phyloP scores from a whole-genome alignment of 2,888 invertebrate species.

The Lumbricus terrestris region DNA sequence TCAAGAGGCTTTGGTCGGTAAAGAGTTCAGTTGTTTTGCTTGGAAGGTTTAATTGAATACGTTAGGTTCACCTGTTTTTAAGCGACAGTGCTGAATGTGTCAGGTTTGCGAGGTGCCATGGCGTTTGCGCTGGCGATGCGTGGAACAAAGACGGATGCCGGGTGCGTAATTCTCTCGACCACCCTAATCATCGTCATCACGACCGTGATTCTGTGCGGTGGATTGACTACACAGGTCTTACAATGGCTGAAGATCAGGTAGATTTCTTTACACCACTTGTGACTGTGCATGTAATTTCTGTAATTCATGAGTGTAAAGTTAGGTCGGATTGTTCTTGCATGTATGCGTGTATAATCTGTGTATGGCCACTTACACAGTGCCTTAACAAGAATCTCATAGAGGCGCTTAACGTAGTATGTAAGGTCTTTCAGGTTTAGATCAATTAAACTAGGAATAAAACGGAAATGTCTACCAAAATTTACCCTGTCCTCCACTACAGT shows the following conservation, averaged over 20 bases:
- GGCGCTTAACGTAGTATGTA: too few relatives aligned
- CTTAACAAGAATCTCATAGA: too few relatives aligned
- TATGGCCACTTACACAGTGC: too few relatives aligned
- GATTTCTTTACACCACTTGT: background rate
- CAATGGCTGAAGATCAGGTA: conserved; percentile 92
- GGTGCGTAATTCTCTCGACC: conserved; percentile 91
- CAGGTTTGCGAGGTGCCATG: conserved; percentile 95
- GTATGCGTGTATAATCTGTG: too few relatives aligned
- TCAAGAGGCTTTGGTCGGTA: too few relatives aligned
- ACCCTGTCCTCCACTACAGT: too few relatives aligned
- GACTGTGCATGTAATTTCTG: background rate
- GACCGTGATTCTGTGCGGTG: conserved; percentile 93
- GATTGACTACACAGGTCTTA: conserved; percentile 84
- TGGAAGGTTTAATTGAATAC: background rate
- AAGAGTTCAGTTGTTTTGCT: too few relatives aligned
- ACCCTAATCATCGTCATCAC: conserved; percentile 93
- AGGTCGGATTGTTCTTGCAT: too few relatives aligned
- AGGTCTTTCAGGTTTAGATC: too few relatives aligned
- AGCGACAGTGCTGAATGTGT: background rate
- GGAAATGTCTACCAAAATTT: too few relatives aligned
- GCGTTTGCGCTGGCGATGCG: conserved; percentile 95
- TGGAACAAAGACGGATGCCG: conserved; percentile 87
- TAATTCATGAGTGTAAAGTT: too few relatives aligned
- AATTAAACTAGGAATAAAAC: too few relatives aligned
- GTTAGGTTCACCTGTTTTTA: background rate